Evolutionary conservation across 37 sponge, comb jelly and placozoan genomes (phyloP), one percentile per base, ranked within the genome.

Genomic region (Halisarca cf. caerulea): DNA sequence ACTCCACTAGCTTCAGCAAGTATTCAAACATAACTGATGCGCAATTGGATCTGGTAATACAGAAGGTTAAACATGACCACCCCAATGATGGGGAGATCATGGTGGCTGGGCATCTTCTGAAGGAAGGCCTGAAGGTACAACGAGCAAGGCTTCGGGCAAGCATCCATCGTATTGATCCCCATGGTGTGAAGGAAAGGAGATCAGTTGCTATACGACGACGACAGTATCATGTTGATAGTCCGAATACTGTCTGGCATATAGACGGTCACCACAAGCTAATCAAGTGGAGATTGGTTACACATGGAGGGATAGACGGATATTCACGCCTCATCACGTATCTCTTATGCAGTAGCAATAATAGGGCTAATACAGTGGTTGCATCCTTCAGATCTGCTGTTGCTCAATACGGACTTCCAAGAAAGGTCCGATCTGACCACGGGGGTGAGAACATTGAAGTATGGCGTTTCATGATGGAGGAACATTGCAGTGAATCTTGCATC

Each of bases 141-240:
- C 42, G 89, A 7, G 23, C 41, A 57, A 33, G 47, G 58, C 47
- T 89, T 51, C 84, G 89, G 11, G 59, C 11, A 40, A n/a, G 66
- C 11, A 84, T 89, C 37, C 89, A 89, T 73, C 57, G 80, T 20
- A 82, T 89, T 43, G 89, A 89, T 54, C 85, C 77, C 43, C 80
- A 39, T 4, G 58, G 73, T 25, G 83, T 83, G 39, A 73, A 20
- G 9, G 3, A 30, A 78, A 61, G 86, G n/a, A 38, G 80, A 7
- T n/a, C 57, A 39, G 23, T 25, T 84, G 60, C 62, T 18, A 47
- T 85, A 21, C 75, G 53, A 25, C 44, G 85, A 20, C 32, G 86
- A 7, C 54, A 38, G 30, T 88, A 88, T 70, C 43, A 68, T 55
- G 84, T 78, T 23, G 33, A 21, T 21, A 33, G 58, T 42, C 89